Evolutionary conservation across 2,888 invertebrate species (phyloP).

Genomic region (Strigamia transsilvanica): DNA sequence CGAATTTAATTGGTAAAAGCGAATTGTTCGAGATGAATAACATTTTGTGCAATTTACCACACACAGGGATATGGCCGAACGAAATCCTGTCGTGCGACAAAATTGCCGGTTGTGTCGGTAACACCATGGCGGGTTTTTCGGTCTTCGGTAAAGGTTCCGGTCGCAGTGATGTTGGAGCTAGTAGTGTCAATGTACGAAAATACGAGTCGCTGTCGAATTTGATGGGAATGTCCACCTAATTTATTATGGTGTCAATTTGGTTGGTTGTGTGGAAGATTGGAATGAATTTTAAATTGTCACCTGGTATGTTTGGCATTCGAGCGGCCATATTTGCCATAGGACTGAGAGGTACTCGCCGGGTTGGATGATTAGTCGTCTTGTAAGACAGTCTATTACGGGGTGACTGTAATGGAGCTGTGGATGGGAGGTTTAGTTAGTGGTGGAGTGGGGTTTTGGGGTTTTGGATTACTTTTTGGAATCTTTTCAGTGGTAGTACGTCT

Average conservation of each 20-base stretch:
- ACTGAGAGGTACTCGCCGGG: slow-evolving; percentile 14
- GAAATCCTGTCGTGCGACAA: slow-evolving; percentile 29
- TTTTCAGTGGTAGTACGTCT: slow-evolving; percentile 36
- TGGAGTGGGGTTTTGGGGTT: not conserved
- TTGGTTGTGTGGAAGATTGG: too few species aligned
- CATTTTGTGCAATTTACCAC: not conserved
- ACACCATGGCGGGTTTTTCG: not conserved
- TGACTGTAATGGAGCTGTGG: slow-evolving; percentile 26
- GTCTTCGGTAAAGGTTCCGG: not conserved
- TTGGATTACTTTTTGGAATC: slow-evolving; percentile 13
- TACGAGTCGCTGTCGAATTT: not conserved
- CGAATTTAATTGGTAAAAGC: slow-evolving; percentile 5
- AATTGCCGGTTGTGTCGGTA: not conserved
- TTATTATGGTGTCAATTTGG: not conserved
- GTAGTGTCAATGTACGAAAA: not conserved
- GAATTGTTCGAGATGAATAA: slow-evolving; percentile 28
- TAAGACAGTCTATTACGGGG: slow-evolving; percentile 46
- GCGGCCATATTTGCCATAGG: slow-evolving; percentile 48
- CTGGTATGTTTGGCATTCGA: slow-evolving; percentile 5
- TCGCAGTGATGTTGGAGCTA: not conserved
- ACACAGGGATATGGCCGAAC: slow-evolving; percentile 26
- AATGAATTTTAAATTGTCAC: not conserved
- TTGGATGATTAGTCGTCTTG: slow-evolving; percentile 46
- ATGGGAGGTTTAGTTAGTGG: not conserved
- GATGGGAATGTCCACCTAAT: slow-evolving; percentile 14